A percentile compares a stretch with the other conserved stretches of the same genome.
These are phyloP conservation scores for Coregonus clupeaformis DNA, from an alignment of 2,113 vertebrate genomes.

Conservation along the genomic window DNA sequence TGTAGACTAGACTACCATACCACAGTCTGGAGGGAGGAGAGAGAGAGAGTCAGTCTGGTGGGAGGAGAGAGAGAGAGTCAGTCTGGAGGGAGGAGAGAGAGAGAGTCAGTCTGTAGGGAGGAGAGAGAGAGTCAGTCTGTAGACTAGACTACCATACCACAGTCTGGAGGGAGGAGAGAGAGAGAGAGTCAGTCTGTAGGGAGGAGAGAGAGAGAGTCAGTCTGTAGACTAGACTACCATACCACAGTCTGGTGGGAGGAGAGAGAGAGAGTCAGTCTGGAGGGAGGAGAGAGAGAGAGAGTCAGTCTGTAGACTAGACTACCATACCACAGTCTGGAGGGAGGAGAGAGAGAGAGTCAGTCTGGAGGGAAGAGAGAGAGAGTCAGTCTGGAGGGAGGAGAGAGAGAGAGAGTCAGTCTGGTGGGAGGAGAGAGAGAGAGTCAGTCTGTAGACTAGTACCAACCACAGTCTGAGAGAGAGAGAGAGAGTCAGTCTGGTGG, in stretches of 20 bases:
- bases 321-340: constrained; percentile 76
- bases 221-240: too few species aligned
- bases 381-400: not conserved
- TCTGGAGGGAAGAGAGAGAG: too few species aligned
- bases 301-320: too few species aligned
- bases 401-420: not conserved
- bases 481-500: not conserved
- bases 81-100: constrained; percentile 59
- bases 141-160: constrained; percentile 56
- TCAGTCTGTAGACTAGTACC: too few species aligned
- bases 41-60: not conserved
- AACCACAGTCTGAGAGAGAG: constrained; percentile 80
- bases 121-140: not conserved
- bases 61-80: constrained; percentile 56
- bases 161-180: constrained; percentile 66
- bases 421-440: too few species aligned
- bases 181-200: not conserved
- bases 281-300: not conserved
- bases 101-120: not conserved
- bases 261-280: not conserved
- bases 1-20: too few species aligned
- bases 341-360: too few species aligned
- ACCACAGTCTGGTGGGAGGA: constrained; percentile 76
- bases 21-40: not conserved
- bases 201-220: not conserved